These are phyloP conservation scores for Trissonchulus latispiculum DNA, from an alignment of 2,888 invertebrate genomes.

Conservation along the genomic window DNA sequence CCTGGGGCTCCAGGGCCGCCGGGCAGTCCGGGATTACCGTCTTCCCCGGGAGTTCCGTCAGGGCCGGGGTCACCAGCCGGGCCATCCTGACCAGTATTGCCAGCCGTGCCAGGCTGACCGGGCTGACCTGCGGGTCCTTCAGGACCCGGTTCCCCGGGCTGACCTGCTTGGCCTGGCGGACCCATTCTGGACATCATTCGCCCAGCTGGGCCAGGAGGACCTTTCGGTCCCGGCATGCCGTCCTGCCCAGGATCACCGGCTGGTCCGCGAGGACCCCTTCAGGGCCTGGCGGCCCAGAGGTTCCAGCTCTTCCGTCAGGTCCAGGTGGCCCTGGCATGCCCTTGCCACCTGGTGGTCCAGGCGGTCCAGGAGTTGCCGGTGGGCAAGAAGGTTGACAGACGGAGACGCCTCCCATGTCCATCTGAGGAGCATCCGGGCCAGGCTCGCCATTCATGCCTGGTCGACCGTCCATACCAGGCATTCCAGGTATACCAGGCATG, in stretches of 20 bases:
- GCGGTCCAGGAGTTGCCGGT: slow-evolving; percentile 1
- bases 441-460: background rate
- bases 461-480: background rate
- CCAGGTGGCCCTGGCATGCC: slow-evolving; percentile 8
- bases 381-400: background rate
- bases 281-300: background rate
- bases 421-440: background rate
- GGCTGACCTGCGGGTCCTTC: background rate
- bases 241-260: background rate
- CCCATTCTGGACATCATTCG: background rate
- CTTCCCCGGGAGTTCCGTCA: background rate
- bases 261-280: background rate
- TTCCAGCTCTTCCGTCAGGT: background rate
- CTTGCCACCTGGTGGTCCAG: background rate
- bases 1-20: background rate
- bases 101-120: background rate
- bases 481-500: background rate
- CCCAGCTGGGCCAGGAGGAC: background rate
- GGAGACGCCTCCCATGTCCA: background rate
- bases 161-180: background rate
- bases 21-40: background rate
- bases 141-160: background rate
- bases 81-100: background rate
- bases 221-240: background rate
- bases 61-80: background rate